Evolutionary conservation across 2,797 vertebrate genomes (phyloP), one percentile per base, ranked within the genome.

Genomic region (Sebastes wilsoni): DNA sequence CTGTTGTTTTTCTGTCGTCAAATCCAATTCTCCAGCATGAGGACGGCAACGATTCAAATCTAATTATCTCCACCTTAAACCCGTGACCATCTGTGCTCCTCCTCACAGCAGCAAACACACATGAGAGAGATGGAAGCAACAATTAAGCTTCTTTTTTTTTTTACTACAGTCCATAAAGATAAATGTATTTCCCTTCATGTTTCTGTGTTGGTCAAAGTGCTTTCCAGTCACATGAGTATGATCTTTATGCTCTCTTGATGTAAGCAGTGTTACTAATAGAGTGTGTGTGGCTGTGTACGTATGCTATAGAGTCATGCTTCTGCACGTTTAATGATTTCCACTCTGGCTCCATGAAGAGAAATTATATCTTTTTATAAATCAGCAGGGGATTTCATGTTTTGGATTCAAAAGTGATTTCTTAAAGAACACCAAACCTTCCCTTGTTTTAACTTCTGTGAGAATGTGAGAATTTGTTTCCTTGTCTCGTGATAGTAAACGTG

Each of bases 201-300:
- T 49, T 79, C 32, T 66, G 49, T 23, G 10, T 2, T 38, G 36
- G 32, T 28, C 38, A 68, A 77, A 76, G 65, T 2, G 49, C 69
- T 81, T 42, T 36, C 16, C 9, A 25, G 77, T 87, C 82, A 80
- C 64, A 72, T 82, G 78, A 73, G 25, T 9, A 20, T n/a, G 61
- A 66, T 64, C 13, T 68, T 66, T 72, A 54, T 69, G 76, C 66
- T 75, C 23, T 64, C 27, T 52, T 27, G 42, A 77, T 54, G 71
- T 58, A 16, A 42, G 23, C 65, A 68, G 69, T 27, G 74, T 74
- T 38, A 61, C 66, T 59, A 75, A 76, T 34, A 16, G 22, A 13
- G 55, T 34, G 61, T 28, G 52, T 70, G 38, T 25, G 36, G 23
- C 13, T 62, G 20, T 66, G 59, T 28, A 2, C 27, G 1, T 16